Percentiles rank a stretch among this genome's conserved stretches.
Conservation (phyloP, 2,888 invertebrate genomes). For the Troides aeacus region DNA sequence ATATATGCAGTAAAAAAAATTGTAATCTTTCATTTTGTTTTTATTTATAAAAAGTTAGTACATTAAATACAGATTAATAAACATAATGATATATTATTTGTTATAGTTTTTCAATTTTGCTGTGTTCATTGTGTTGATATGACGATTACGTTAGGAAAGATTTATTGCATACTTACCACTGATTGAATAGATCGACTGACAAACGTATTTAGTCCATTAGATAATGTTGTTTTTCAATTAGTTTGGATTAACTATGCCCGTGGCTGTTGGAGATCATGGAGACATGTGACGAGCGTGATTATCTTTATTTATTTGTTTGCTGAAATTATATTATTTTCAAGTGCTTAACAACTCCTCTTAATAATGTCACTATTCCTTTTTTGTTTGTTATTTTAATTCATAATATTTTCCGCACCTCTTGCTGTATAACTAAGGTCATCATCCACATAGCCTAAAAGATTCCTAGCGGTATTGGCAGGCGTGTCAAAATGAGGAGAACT, state of each 20-base stretch:
- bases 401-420: neutral
- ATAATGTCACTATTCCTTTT: neutral
- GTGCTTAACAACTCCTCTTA: neutral
- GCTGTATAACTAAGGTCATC: neutral
- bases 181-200: constrained; percentile 56
- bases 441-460: too few species aligned
- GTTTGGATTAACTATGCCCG: constrained; percentile 40
- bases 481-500: too few species aligned
- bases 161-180: constrained; percentile 48
- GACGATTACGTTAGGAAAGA: neutral
- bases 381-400: constrained; percentile 1
- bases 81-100: neutral
- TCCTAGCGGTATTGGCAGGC: too few species aligned
- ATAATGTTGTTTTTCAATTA: constrained; percentile 53
- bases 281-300: neutral
- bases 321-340: neutral
- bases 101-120: neutral
- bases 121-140: neutral
- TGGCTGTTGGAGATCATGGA: constrained; percentile 28
- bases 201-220: constrained; percentile 63
- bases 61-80: too few species aligned
- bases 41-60: too few species aligned
- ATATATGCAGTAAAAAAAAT: too few species aligned
- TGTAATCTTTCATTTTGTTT: too few species aligned
- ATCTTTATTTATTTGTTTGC: constrained; percentile 7